Percentiles rank a stretch among this genome's conserved stretches.
phyloP scores from a whole-genome alignment of 2,113 vertebrate genomes.

The Coryphaenoides rupestris region DNA sequence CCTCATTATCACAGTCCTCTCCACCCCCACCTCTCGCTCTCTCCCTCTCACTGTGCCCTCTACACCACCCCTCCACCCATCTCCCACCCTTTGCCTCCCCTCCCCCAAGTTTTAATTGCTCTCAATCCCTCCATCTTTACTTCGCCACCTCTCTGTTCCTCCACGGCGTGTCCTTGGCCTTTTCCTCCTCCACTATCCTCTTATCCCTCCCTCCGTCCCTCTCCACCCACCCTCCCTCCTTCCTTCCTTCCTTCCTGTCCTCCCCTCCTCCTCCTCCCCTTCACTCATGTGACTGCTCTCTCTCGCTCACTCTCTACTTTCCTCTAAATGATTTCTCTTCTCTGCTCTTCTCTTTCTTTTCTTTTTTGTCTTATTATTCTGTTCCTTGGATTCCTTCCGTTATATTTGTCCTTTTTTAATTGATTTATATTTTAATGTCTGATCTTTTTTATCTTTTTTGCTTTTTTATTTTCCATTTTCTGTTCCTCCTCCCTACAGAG shows the following conservation, averaged over 20 bases:
- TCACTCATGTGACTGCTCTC: constrained; percentile 1
- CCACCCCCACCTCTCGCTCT: constrained; percentile 25
- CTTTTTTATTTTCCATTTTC: constrained; percentile 1
- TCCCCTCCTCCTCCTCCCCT: constrained; percentile 3
- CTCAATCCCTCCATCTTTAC: constrained; percentile 5
- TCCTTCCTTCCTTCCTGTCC: background rate
- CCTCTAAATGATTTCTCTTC: background rate
- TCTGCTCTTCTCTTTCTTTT: background rate
- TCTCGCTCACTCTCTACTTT: background rate
- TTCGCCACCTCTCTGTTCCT: constrained; percentile 8
- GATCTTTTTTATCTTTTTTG: background rate
- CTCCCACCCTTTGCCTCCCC: constrained; percentile 3
- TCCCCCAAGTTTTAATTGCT: constrained; percentile 35
- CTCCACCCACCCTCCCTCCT: constrained; percentile 43
- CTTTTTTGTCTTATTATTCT: background rate
- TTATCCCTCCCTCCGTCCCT: constrained; percentile 39
- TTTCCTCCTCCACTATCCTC: background rate
- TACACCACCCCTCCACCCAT: background rate
- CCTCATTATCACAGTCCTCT: constrained; percentile 58
- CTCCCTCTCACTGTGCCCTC: constrained; percentile 7
- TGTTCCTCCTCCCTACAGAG: constrained; percentile 54
- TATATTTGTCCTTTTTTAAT: background rate
- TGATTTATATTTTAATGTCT: no score
- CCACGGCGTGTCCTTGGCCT: constrained; percentile 14
- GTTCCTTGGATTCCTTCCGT: background rate